Conservation (phyloP, 2,888 invertebrate species). For the Diadegma fenestrale region DNA sequence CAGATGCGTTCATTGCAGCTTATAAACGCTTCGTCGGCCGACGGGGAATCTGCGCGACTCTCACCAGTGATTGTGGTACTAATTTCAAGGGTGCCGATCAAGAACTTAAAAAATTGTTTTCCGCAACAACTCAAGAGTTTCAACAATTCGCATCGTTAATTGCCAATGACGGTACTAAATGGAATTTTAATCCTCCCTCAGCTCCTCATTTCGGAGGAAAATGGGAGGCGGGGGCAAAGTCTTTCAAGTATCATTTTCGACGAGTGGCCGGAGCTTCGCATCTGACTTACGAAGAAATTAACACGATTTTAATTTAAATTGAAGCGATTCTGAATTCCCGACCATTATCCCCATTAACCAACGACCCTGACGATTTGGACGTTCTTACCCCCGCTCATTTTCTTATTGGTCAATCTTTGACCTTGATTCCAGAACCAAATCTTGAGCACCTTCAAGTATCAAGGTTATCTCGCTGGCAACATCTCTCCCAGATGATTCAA, state of each 20-base stretch:
- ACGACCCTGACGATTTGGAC: constrained; percentile 6
- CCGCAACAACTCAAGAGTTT: background rate
- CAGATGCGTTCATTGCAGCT: constrained; percentile 28
- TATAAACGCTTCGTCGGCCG: constrained; percentile 9
- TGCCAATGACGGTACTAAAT: constrained; percentile 9
- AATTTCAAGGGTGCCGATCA: constrained; percentile 27
- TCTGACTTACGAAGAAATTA: constrained; percentile 12
- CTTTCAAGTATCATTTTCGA: constrained; percentile 2
- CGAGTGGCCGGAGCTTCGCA: background rate
- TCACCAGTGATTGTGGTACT: constrained; percentile 24
- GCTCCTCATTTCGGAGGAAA: constrained; percentile 17
- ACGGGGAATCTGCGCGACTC: constrained; percentile 6
- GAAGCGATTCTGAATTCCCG: constrained; percentile 5
- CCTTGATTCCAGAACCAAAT: background rate
- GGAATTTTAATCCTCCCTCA: constrained; percentile 19
- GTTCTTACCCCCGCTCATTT: constrained; percentile 8
- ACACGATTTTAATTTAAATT: background rate
- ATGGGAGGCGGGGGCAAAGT: background rate
- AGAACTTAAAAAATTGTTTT: background rate
- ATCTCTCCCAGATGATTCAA: background rate
- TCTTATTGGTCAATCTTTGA: background rate
- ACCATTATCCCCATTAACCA: background rate
- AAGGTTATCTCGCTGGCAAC: background rate
- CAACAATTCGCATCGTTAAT: background rate
- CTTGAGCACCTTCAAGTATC: background rate